Percentiles rank a stretch among this genome's conserved stretches.
Conservation (phyloP, 1,140 invertebrate genomes). For the Manduca sexta region DNA sequence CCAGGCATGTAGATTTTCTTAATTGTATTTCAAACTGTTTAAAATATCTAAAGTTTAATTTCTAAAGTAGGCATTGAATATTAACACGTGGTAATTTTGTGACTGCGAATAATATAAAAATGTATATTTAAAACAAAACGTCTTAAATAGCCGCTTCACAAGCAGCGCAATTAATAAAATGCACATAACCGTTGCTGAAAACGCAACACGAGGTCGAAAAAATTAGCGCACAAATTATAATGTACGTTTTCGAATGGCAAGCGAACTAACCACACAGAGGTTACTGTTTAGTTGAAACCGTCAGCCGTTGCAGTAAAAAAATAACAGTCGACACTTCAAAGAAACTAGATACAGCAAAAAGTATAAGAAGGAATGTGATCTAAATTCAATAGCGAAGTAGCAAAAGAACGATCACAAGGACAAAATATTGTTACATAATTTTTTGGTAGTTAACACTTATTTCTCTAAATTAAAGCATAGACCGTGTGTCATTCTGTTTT, state of each 20-base stretch:
- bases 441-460: not conserved
- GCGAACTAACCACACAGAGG: constrained; percentile 12
- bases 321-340: not conserved
- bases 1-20: too few species aligned
- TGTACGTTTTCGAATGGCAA: constrained; percentile 5
- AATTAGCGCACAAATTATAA: constrained; percentile 17
- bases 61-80: not conserved
- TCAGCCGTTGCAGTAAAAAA: not conserved
- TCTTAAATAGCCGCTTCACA: too few species aligned
- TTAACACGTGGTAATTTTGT: not conserved
- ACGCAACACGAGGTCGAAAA: constrained; percentile 18
- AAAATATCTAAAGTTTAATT: too few species aligned
- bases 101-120: too few species aligned
- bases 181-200: constrained; percentile 1
- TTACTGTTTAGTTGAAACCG: constrained; percentile 12
- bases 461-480: not conserved
- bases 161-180: too few species aligned
- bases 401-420: not conserved
- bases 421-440: too few species aligned
- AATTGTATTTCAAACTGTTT: too few species aligned
- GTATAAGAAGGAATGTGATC: too few species aligned
- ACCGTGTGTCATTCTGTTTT: constrained; percentile 16
- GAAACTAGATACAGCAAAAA: not conserved
- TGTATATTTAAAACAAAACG: too few species aligned
- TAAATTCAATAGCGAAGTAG: not conserved